Base-by-base conservation (phyloP, 2,888 invertebrate genomes). In the Hedychridium roseum region DNA sequence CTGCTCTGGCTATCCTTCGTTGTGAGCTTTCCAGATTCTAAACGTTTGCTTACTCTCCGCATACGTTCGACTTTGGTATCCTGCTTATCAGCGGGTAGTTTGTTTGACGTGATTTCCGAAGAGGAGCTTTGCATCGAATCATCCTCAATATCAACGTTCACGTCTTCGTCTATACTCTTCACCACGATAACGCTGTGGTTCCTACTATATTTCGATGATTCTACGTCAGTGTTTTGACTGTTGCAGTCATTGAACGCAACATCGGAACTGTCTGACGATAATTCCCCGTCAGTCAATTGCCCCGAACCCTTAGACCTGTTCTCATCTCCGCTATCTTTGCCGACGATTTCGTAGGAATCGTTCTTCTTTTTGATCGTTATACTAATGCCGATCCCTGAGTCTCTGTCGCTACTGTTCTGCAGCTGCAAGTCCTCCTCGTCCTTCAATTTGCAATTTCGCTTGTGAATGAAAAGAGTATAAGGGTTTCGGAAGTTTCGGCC, bases 331-430 rank as follows among this genome's bases (percentile, higher is more conserved):
- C 39, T 52, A 35, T 70, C 66, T 43, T 60, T 73, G 16, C 66
- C 68, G 7, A 79, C 73, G 47, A 78, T 70, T 50, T 77, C 73
- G 51, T 77, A 79, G 1, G 74, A 75, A 64, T 77, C 63, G 45
- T 78, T 75, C 34, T 68, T 73, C 44, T 76, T 78, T 42, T 78
- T 78, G 18, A 78, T 78, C 11, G 73, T 77, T 41, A 77, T 75
- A 27, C 65, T 74, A 36, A 79, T 73, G 14, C 73, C 76, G 51
- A 68, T 69, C 15, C 70, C 68, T 20, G 73, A 72, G 49, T 73
- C 71, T n/a, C 61, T 54, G 41, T 76, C 73, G 47, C 59, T 70
- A 46, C 57, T 68, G 31, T 46, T 64, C 11, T 63, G 42, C 4
- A 45, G 15, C 32, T 50, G 38, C 16, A 2, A 6, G 30, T 48